Base-by-base conservation (phyloP, 2,113 vertebrate genomes). In the Varanus salvator region DNA sequence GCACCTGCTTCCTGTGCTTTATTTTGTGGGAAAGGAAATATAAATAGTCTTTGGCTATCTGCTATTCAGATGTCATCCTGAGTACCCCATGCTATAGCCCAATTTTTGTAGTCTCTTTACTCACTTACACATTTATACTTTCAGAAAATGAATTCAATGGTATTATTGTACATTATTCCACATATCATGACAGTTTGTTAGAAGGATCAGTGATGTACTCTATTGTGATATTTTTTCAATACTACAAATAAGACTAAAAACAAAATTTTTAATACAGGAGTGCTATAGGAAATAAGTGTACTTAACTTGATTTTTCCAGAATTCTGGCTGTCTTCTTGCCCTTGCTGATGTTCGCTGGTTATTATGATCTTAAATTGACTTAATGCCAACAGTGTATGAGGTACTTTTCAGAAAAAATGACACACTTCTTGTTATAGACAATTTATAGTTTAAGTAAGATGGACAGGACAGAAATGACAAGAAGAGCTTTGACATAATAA, bases 121-220 rank as follows among this genome's bases (percentile, higher is more conserved):
- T 52, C 44, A 0, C 44, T 50, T 25, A 50, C 8, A 14, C 44
- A 23, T 64, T 1, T 14, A 25, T 71, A 6, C 21, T 38, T 6
- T 87, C n/a, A 44, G 34, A 86, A 86, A 86, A 44, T 64, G 27
- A 64, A 77, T 77, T 78, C 86, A 78, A 17, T 66, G 34, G n/a
- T 78, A 64, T 21, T 87, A 6, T 38, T 44, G n/a, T 44, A 78
- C 11, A 15, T 44, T 44, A 48, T 23, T 48, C 6, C 11, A 84
- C 38, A 12, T 48, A 68, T 11, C 29, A 15, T n/a, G 38, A 44
- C 27, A 80, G 15, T 68, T 3, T 68, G 29, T 87, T 38, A 38
- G 27, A 72, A 71, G 34, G 57, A 78, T 50, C 48, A 80, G 34
- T 52, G 64, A 8, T 52, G 44, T 19, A 87, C 60, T 50, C 50